These are phyloP conservation scores for Penaeus chinensis DNA, from an alignment of 1,140 invertebrate species.

Conservation along the genomic window DNA sequence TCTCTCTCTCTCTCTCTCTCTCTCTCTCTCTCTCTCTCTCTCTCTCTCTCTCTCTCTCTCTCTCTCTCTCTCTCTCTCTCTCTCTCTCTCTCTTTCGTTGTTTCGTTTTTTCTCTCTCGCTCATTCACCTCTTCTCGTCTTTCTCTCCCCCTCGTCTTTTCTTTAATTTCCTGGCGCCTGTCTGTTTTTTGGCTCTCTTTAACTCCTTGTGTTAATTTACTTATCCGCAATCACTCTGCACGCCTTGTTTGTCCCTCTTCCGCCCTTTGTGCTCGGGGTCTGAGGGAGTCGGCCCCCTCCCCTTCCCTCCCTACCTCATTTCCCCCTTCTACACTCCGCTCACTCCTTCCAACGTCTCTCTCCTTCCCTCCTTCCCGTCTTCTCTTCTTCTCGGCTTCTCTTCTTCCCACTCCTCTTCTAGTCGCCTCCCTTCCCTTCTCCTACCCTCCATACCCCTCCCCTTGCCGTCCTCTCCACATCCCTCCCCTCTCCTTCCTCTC, in stretches of 20 bases:
- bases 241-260: too few species aligned
- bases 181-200: too few species aligned
- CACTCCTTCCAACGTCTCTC: not conserved
- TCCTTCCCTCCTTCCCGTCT: not conserved
- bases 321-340: not conserved
- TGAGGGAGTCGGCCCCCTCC: not conserved
- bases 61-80: not conserved
- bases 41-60: conserved; percentile 31
- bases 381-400: not conserved
- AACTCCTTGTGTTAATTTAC: too few species aligned
- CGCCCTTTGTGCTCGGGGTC: too few species aligned
- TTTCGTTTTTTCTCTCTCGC: not conserved
- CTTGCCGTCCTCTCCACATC: not conserved
- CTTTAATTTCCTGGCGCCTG: too few species aligned
- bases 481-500: not conserved
- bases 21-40: conserved; percentile 36
- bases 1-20: conserved; percentile 36
- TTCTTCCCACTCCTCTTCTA: too few species aligned
- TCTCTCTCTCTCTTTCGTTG: not conserved
- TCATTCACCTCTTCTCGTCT: too few species aligned
- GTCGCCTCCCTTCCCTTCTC: too few species aligned
- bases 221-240: too few species aligned
- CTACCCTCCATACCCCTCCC: too few species aligned
- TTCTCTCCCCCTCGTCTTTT: too few species aligned
- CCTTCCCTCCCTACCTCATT: conserved; percentile 6